Evolutionary conservation across 2,113 vertebrate species (phyloP), one percentile per base, ranked within the genome.

Genomic region (Oncorhynchus mykiss): DNA sequence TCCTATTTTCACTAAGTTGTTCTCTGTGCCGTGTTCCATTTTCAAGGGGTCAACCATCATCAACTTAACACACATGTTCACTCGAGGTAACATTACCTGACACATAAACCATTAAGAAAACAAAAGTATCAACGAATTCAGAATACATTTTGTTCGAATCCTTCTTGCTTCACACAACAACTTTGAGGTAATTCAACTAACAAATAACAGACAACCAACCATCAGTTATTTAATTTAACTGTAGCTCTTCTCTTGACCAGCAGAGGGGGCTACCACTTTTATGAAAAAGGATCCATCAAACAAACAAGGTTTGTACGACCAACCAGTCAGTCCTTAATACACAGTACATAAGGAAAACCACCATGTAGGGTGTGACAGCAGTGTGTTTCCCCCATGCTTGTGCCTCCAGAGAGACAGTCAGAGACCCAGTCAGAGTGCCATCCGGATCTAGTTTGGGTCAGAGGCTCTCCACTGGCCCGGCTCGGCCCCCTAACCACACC

Each of bases 201-300:
- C 9, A 45, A 45, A 45, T 11, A 45, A 45, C 39, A 22, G 39
- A 45, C 39, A 54, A 54, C 51, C 39, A 11, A 45, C 20, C 11
- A 1, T 64, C 22, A 25, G 18, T 16, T 7, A 16, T 20, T 60
- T 54, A 18, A 14, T 54, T 14, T 54, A 54, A 54, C 24, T 78
- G 77, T 76, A 82, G n/a, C 70, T 49, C 65, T 39, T 69, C 27
- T 73, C 7, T 67, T 80, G 68, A 65, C 75, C 85, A 86, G 67
- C 77, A 87, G 88, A 82, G 78, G 81, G 81, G n/a, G 78, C 68
- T 75, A 60, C 16, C 67, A 24, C 25, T 22, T 3, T 3, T 5
- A 81, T n/a, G n/a, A n/a, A n/a, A 6, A 4, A 11, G 18, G 11
- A 70, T 8, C 9, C 13, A 71, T 27, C 49, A 14, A 16, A 71